These are phyloP conservation scores for Pectinophora gossypiella DNA, from an alignment of 1,140 invertebrate genomes.

Conservation along the genomic window DNA sequence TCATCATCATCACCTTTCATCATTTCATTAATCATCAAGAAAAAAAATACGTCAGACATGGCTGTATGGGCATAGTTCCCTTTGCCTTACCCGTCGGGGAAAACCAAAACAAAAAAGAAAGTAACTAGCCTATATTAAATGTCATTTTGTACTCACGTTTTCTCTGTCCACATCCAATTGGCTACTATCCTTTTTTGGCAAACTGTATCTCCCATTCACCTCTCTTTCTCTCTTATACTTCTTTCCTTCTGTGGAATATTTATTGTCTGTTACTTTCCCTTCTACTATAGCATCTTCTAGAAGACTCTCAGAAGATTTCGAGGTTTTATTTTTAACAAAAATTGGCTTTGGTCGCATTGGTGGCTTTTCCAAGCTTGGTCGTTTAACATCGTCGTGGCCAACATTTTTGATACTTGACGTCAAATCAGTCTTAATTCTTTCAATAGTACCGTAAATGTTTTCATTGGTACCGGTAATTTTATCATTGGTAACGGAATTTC, in stretches of 20 bases:
- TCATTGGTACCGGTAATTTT: not conserved
- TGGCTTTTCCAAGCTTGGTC: not conserved
- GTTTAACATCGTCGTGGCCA: not conserved
- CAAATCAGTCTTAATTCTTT: not conserved
- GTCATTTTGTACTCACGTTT: constrained; percentile 53
- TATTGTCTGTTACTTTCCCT: constrained; percentile 26
- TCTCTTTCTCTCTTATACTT: constrained; percentile 27
- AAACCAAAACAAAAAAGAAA: no score
- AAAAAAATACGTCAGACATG: no score
- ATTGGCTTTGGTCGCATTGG: not conserved
- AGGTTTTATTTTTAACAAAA: constrained; percentile 7
- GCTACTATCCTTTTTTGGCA: constrained; percentile 28
- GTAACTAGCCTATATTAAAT: no score
- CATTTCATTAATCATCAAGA: no score
- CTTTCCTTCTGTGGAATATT: constrained; percentile 42
- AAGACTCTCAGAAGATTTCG: constrained; percentile 48
- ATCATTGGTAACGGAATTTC: not conserved
- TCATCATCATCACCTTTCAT: no score
- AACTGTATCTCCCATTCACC: constrained; percentile 16
- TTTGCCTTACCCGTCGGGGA: no score
- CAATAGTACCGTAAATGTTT: no score
- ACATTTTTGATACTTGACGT: not conserved
- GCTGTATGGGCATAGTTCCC: no score
- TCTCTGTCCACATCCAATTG: constrained; percentile 58
- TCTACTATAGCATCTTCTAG: constrained; percentile 28